phyloP scores from a whole-genome alignment of 2,888 invertebrate genomes.

The Trilocha varians region DNA sequence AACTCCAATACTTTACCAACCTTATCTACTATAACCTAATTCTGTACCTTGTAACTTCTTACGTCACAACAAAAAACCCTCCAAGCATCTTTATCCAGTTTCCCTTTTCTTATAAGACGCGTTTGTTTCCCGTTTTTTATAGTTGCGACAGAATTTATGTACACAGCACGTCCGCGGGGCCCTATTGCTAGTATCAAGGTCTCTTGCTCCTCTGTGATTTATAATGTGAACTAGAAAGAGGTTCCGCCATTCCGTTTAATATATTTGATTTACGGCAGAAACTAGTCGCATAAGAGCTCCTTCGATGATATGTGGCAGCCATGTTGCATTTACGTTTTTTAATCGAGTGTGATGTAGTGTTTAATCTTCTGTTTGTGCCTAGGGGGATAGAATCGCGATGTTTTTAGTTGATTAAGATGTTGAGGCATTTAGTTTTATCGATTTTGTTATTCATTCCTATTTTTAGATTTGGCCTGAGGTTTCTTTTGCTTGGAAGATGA shows the following conservation, averaged over 20 bases:
- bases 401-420: too few relatives aligned
- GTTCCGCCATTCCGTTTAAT: slow-evolving; percentile 71
- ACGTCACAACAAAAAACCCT: too few relatives aligned
- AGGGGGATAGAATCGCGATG: too few relatives aligned
- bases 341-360: background rate
- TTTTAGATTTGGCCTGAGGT: too few relatives aligned
- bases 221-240: slow-evolving; percentile 71
- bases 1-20: too few relatives aligned
- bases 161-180: slow-evolving; percentile 49
- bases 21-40: too few relatives aligned
- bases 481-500: too few relatives aligned
- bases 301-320: slow-evolving; percentile 62
- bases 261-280: slow-evolving; percentile 73
- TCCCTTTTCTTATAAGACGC: too few relatives aligned
- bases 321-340: slow-evolving; percentile 5
- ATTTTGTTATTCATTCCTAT: too few relatives aligned
- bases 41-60: too few relatives aligned
- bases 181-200: slow-evolving; percentile 59
- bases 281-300: slow-evolving; percentile 65
- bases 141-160: slow-evolving; percentile 53
- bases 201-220: slow-evolving; percentile 64
- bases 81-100: too few relatives aligned
- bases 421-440: too few relatives aligned
- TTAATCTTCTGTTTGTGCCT: background rate
- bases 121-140: slow-evolving; percentile 35